These are phyloP conservation scores for Daphoenositta chrysoptera DNA, from an alignment of 2,113 vertebrate species.

Conservation along the genomic window DNA sequence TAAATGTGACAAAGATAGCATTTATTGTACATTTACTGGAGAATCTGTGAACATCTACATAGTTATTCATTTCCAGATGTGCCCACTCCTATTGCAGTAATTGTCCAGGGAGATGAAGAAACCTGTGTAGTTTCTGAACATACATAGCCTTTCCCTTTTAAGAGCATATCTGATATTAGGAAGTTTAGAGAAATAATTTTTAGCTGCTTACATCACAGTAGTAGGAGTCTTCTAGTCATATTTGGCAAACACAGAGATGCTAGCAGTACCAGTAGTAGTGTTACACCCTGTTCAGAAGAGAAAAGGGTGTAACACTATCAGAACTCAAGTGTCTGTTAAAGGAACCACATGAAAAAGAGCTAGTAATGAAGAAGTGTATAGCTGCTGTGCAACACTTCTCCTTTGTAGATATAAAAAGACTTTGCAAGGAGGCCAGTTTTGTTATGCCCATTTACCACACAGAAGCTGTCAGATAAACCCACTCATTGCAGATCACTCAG, in stretches of 20 bases:
- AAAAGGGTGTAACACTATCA: background rate
- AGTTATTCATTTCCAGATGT: background rate
- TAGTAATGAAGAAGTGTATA: background rate
- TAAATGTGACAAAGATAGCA: background rate
- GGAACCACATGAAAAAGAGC: constrained; percentile 38
- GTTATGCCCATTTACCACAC: background rate
- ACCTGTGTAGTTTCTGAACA: background rate
- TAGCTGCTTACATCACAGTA: background rate
- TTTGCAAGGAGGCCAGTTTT: background rate
- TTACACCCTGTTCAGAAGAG: background rate
- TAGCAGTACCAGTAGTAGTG: background rate
- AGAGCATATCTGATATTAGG: background rate
- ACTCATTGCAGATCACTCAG: background rate
- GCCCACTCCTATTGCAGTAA: background rate
- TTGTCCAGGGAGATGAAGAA: background rate
- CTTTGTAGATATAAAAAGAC: constrained; percentile 12
- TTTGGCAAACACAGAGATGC: background rate
- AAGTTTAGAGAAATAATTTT: background rate
- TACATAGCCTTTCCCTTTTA: background rate
- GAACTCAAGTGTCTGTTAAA: constrained; percentile 2
- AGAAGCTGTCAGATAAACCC: background rate
- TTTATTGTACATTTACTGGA: background rate
- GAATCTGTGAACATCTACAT: background rate
- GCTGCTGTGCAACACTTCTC: background rate
- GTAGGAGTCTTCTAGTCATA: background rate